These are phyloP conservation scores for Tachina lurida DNA, from an alignment of 2,888 invertebrate species.

Conservation along the genomic window DNA sequence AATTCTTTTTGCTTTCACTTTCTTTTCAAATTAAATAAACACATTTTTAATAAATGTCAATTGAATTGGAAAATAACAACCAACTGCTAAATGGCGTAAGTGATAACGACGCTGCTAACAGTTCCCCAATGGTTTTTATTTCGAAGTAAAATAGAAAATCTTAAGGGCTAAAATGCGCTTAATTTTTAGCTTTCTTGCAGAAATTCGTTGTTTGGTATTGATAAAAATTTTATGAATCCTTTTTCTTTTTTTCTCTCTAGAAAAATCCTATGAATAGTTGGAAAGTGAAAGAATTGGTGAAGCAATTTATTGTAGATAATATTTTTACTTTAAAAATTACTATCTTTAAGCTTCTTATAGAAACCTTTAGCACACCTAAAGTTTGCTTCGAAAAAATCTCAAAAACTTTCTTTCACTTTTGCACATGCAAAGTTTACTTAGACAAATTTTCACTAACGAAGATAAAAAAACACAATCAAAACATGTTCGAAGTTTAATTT, in stretches of 20 bases:
- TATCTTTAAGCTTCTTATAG: no score
- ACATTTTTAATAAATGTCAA: conserved; percentile 47
- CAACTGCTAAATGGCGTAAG: conserved; percentile 22
- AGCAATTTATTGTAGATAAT: background rate
- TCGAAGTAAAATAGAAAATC: background rate
- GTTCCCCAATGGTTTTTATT: background rate
- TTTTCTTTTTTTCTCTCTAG: background rate
- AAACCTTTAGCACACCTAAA: no score
- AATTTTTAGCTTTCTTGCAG: background rate
- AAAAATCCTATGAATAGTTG: background rate
- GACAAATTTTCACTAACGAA: no score
- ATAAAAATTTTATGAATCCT: conserved; percentile 37
- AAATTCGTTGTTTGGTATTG: conserved; percentile 27
- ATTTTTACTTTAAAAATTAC: background rate
- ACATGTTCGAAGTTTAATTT: no score
- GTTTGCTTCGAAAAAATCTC: no score
- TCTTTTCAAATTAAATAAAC: conserved; percentile 61
- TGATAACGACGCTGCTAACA: conserved; percentile 55
- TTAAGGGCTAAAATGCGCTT: conserved; percentile 12
- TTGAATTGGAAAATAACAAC: conserved; percentile 24
- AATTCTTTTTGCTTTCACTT: conserved; percentile 20
- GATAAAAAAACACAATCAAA: no score
- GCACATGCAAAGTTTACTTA: no score
- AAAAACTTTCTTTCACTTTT: no score
- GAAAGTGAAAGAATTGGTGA: background rate